A percentile compares a stretch with the other conserved stretches of the same genome.
phyloP scores from a whole-genome alignment of 2,113 vertebrate genomes.

The Illadopsis cleaveri region DNA sequence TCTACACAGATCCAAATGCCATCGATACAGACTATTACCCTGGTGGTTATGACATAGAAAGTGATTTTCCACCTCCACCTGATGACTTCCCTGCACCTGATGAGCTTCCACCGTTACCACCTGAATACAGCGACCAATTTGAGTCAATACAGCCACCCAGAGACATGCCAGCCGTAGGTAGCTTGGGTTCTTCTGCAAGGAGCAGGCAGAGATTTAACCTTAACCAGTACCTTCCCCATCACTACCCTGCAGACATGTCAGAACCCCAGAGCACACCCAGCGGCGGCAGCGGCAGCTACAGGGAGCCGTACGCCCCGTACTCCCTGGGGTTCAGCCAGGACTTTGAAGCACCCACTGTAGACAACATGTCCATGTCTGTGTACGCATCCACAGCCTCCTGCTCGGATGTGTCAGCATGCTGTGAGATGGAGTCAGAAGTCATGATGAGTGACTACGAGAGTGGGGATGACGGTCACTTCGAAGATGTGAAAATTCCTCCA shows the following conservation, averaged over 20 bases:
- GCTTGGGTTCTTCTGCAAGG: constrained; percentile 75
- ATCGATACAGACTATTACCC: constrained; percentile 98
- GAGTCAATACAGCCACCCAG: constrained; percentile 85
- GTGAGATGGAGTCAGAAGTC: constrained; percentile 90
- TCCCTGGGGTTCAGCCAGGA: constrained; percentile 80
- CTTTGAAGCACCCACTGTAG: constrained; percentile 84
- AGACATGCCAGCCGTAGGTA: constrained; percentile 74
- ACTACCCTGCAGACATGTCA: constrained; percentile 83
- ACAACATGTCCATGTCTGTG: constrained; percentile 90
- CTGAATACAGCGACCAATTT: constrained; percentile 86
- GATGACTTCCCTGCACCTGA: constrained; percentile 90
- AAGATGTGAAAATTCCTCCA: constrained; percentile 83
- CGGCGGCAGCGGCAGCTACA: constrained; percentile 71
- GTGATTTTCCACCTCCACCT: constrained; percentile 94
- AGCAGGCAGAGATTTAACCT: constrained; percentile 88
- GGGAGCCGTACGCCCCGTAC: constrained; percentile 78
- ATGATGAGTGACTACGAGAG: constrained; percentile 98
- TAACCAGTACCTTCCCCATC: constrained; percentile 90
- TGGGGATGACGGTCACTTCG: constrained; percentile 88
- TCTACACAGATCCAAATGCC: constrained; percentile 88
- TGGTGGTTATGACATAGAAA: constrained; percentile 97
- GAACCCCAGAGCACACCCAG: constrained; percentile 73
- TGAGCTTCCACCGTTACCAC: constrained; percentile 88
- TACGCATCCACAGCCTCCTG: constrained; percentile 93
- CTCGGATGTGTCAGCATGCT: constrained; percentile 97